phyloP scores from a whole-genome alignment of 2,888 invertebrate genomes.

The Drosophila peninsularis region DNA sequence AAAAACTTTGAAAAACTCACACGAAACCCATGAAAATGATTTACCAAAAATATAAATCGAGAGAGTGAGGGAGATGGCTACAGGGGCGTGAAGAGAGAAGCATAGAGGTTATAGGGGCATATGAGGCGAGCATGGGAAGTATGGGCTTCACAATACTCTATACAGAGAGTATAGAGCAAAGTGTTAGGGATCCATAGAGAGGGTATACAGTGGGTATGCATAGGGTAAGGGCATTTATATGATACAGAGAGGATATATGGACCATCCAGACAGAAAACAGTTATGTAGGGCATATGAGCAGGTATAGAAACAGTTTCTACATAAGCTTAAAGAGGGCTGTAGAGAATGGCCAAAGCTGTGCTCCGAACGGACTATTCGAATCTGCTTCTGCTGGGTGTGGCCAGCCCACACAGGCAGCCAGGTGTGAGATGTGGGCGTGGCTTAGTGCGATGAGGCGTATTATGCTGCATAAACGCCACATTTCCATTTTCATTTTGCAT shows the following conservation, averaged over 20 bases:
- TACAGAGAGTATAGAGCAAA: neutral
- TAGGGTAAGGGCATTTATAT: neutral
- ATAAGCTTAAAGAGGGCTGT: neutral
- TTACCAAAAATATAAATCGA: neutral
- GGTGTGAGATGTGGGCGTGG: slow-evolving; percentile 3
- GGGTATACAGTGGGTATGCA: neutral
- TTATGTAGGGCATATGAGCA: neutral
- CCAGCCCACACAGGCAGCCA: neutral
- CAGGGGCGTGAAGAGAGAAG: neutral
- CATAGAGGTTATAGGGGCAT: neutral
- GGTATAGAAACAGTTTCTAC: neutral
- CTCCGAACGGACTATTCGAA: neutral
- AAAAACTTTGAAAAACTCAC: slow-evolving; percentile 53
- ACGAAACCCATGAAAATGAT: slow-evolving; percentile 2
- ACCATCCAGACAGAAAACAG: too few relatives aligned
- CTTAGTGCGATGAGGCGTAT: slow-evolving; percentile 43
- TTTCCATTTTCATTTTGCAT: slow-evolving; percentile 38
- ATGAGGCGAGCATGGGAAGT: neutral
- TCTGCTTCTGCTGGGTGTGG: neutral
- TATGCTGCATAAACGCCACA: slow-evolving; percentile 23
- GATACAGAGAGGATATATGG: neutral
- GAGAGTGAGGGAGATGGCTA: neutral
- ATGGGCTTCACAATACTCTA: neutral
- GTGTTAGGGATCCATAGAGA: neutral
- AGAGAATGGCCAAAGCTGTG: neutral